Evolutionary conservation across 2,888 invertebrate genomes (phyloP), one percentile per base, ranked within the genome.

Genomic region (Nomada fucata): DNA sequence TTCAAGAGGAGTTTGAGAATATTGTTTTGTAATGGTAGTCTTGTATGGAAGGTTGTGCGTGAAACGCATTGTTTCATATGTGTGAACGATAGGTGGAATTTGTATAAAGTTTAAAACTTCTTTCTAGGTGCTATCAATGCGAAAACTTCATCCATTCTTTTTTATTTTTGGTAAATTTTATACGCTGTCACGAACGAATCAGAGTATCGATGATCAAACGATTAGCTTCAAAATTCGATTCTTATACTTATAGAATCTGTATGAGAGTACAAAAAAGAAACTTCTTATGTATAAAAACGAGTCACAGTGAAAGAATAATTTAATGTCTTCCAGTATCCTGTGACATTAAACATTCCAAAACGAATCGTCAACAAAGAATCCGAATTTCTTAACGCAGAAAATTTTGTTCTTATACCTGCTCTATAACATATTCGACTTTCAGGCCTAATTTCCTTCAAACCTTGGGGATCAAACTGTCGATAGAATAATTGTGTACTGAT

Each of bases 331-430:
- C 86, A 86, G 69, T 59, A 73, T 67, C 52, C 80, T 85, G 82
- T 83, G 82, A 50, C 82, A 83, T 78, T 71, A 50, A 84, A 88
- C 88, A 88, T 88, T 88, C 88, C 88, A 87, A 87, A 59, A 23
- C 55, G 64, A 79, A 78, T 65, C 67, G 29, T 79, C 44, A 63
- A 57, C 57, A 61, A 86, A 59, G 50, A 65, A 88, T 83, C 61
- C 72, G 73, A 85, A 78, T 82, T 86, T 83, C 69, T 85, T 74
- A 52, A 67, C 55, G 52, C 77, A 74, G 74, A 71, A 76, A 83
- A 57, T 61, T 76, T 73, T 76, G 78, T 59, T 70, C 29, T 75
- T 61, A 64, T 63, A 74, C 67, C n/a, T 53, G 55, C 60, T 18
- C 42, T 50, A n/a, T 70, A 74, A 65, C 47, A 69, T 44, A 70